Percentiles rank a stretch among this genome's conserved stretches.
These are phyloP conservation scores for Crypturellus undulatus DNA, from an alignment of 2,113 vertebrate genomes.

Conservation along the genomic window DNA sequence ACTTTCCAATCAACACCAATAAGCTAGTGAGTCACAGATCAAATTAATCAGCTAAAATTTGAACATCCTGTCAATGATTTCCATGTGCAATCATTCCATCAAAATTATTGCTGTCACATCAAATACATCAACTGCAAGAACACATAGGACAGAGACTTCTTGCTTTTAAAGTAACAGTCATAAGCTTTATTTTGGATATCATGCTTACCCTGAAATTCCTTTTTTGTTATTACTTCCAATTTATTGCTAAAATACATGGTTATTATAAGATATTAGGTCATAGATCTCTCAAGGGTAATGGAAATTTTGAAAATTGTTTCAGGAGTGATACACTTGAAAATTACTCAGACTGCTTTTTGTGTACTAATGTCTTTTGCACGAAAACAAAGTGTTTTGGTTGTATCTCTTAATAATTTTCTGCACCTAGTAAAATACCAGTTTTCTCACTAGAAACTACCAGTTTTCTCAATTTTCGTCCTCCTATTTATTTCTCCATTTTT, in stretches of 20 bases:
- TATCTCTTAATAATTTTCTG: not conserved
- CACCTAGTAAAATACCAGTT: not conserved
- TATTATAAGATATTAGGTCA: slow-evolving; percentile 35
- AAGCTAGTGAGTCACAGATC: not conserved
- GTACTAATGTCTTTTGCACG: not conserved
- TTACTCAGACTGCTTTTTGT: not conserved
- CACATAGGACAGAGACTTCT: not conserved
- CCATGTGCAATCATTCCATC: not conserved
- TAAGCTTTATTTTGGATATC: slow-evolving; percentile 14
- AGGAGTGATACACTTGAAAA: not conserved
- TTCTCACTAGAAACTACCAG: not conserved
- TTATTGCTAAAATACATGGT: slow-evolving; percentile 9
- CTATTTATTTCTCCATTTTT: not conserved
- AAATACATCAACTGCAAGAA: not conserved
- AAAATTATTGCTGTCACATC: not conserved
- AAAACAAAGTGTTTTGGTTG: not conserved
- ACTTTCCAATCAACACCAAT: not conserved
- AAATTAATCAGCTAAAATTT: not conserved
- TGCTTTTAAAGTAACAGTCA: slow-evolving; percentile 4
- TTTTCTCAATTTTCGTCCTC: not conserved
- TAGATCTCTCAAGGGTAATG: slow-evolving; percentile 31
- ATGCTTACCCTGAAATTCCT: slow-evolving; percentile 39
- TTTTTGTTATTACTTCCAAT: slow-evolving; percentile 28
- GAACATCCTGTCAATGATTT: not conserved
- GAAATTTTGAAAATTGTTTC: not conserved